A percentile compares a stretch with the other conserved stretches of the same genome.
These are phyloP conservation scores for Macrostomum lignano DNA, from an alignment of 1,140 invertebrate genomes.

Conservation along the genomic window DNA sequence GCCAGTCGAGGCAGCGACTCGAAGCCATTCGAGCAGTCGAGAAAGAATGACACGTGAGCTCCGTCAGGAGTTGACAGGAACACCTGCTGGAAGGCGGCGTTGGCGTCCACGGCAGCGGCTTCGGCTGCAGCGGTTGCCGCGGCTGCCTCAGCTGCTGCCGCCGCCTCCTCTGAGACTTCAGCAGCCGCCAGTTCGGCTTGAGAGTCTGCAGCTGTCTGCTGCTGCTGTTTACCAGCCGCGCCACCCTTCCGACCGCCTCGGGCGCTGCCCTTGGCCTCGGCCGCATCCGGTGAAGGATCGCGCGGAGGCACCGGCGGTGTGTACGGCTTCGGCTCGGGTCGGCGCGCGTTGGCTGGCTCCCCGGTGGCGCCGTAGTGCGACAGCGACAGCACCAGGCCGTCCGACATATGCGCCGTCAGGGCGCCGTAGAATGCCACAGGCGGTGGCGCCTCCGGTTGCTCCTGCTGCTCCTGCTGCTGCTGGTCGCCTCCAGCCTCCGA, in stretches of 20 bases:
- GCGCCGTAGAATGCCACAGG: conserved; percentile 20
- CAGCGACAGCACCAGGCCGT: conserved; percentile 20
- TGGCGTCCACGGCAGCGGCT: too few relatives aligned
- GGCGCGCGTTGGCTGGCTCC: conserved; percentile 7
- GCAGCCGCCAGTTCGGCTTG: too few relatives aligned
- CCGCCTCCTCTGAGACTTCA: too few relatives aligned
- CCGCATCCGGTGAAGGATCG: background rate
- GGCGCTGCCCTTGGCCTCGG: background rate
- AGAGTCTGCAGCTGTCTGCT: too few relatives aligned
- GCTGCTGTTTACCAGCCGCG: too few relatives aligned
- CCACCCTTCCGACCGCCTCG: background rate
- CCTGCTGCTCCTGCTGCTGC: background rate
- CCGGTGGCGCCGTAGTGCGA: conserved; percentile 19
- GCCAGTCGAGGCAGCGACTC: too few relatives aligned
- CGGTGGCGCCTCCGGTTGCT: conserved; percentile 1
- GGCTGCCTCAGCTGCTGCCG: too few relatives aligned
- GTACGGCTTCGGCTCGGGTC: background rate
- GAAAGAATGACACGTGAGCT: too few relatives aligned
- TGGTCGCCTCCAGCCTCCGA: background rate
- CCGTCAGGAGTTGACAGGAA: too few relatives aligned
- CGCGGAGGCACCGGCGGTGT: background rate
- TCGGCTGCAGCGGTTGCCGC: too few relatives aligned
- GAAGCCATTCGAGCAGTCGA: too few relatives aligned
- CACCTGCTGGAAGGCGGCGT: too few relatives aligned
- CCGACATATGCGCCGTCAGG: conserved; percentile 14